These are phyloP conservation scores for Leptinotarsa haldemani DNA, from an alignment of 2,888 invertebrate species.

Conservation along the genomic window DNA sequence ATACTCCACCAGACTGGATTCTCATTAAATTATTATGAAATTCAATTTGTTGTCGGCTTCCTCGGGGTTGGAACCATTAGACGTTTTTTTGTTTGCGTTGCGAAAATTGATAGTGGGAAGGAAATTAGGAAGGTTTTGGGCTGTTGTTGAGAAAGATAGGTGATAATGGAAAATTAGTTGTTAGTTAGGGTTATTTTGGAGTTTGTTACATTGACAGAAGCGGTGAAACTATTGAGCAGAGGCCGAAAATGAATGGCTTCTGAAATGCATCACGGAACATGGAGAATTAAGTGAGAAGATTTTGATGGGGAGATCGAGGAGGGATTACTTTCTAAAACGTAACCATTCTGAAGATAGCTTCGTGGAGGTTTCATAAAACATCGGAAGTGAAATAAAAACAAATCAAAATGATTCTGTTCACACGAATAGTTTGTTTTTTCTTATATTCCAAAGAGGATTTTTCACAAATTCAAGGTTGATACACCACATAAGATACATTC, in stretches of 20 bases:
- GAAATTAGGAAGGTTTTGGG: neutral
- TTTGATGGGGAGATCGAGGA: too few species aligned
- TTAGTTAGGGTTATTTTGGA: neutral
- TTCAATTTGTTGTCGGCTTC: neutral
- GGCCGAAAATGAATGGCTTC: neutral
- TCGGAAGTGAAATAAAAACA: too few species aligned
- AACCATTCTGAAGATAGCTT: too few species aligned
- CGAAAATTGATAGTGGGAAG: neutral
- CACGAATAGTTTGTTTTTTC: too few species aligned
- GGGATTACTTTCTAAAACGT: too few species aligned
- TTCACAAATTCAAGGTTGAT: too few species aligned
- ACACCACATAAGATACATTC: too few species aligned
- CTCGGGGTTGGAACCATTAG: neutral
- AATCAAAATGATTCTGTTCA: too few species aligned
- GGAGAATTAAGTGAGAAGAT: too few species aligned
- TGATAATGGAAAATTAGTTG: neutral
- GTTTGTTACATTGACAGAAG: neutral
- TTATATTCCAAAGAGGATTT: too few species aligned
- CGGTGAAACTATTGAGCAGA: too few species aligned
- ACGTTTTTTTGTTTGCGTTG: neutral
- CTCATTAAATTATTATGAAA: slow-evolving; percentile 11
- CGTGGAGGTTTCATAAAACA: too few species aligned
- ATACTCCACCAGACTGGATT: slow-evolving; percentile 2
- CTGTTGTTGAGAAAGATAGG: neutral
- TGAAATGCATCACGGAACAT: neutral